Evolutionary conservation across 2,113 vertebrate species (phyloP).

Genomic region (Columba janthina): DNA sequence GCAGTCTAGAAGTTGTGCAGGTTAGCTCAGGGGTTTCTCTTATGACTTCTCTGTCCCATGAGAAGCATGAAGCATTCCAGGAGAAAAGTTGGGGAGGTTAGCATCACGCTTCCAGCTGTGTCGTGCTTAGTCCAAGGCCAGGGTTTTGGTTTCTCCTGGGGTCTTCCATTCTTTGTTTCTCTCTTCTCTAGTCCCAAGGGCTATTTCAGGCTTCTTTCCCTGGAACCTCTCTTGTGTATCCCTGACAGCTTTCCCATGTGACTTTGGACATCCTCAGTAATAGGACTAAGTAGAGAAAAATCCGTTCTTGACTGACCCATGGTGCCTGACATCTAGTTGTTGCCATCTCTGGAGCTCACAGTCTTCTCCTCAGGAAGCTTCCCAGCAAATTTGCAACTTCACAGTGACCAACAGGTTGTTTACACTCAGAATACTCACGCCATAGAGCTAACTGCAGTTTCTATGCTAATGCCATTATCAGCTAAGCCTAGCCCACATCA

Average conservation of each 20-base stretch:
- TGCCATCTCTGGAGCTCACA: not conserved
- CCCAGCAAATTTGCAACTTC: not conserved
- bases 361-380: not conserved
- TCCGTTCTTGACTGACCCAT: not conserved
- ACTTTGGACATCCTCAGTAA: not conserved
- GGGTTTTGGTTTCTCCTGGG: not conserved
- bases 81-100: not conserved
- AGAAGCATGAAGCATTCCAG: fast-evolving
- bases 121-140: too few species aligned
- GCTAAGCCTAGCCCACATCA: not conserved
- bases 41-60: fast-evolving
- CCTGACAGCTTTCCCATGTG: not conserved
- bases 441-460: not conserved
- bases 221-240: not conserved
- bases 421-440: not conserved
- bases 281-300: not conserved
- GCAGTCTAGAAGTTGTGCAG: not conserved
- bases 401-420: not conserved
- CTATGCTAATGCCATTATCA: not conserved
- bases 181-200: not conserved
- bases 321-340: not conserved
- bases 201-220: not conserved
- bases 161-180: not conserved
- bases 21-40: fast-evolving
- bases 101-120: not conserved